Conservation (phyloP, 2,113 vertebrate species). For the Carollia perspicillata region DNA sequence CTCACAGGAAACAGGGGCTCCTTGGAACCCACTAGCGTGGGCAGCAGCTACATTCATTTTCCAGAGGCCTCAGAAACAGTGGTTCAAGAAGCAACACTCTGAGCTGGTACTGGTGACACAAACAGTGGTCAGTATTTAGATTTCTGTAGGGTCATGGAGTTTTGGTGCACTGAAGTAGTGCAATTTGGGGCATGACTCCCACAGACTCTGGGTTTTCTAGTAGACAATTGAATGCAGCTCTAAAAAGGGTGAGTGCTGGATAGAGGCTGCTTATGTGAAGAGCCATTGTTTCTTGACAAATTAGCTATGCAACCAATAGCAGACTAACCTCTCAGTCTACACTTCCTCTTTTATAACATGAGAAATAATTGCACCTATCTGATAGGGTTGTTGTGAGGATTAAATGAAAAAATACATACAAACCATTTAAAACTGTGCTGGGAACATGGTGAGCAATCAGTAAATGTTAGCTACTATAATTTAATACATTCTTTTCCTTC, state of each 20-base stretch:
- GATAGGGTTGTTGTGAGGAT: not conserved
- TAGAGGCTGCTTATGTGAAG: not conserved
- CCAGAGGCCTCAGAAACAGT: not conserved
- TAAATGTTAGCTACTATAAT: not conserved
- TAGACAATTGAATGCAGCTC: not conserved
- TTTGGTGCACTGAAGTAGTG: not conserved
- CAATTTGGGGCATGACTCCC: not conserved
- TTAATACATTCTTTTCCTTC: not conserved
- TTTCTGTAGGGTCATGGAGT: not conserved
- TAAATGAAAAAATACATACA: not conserved
- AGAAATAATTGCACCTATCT: not conserved
- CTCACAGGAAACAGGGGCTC: not conserved
- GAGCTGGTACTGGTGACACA: not conserved
- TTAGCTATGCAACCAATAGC: not conserved
- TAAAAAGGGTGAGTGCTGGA: not conserved
- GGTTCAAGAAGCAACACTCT: not conserved
- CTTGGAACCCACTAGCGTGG: not conserved
- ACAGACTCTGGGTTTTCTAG: not conserved
- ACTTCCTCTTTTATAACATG: not conserved
- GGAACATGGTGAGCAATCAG: not conserved
- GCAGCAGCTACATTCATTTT: not conserved
- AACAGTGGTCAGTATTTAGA: not conserved
- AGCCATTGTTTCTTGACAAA: not conserved
- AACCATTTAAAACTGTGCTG: not conserved
- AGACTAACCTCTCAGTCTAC: not conserved